Evolutionary conservation across 1,140 invertebrate species (phyloP).

Genomic region (Trichonephila inaurata): DNA sequence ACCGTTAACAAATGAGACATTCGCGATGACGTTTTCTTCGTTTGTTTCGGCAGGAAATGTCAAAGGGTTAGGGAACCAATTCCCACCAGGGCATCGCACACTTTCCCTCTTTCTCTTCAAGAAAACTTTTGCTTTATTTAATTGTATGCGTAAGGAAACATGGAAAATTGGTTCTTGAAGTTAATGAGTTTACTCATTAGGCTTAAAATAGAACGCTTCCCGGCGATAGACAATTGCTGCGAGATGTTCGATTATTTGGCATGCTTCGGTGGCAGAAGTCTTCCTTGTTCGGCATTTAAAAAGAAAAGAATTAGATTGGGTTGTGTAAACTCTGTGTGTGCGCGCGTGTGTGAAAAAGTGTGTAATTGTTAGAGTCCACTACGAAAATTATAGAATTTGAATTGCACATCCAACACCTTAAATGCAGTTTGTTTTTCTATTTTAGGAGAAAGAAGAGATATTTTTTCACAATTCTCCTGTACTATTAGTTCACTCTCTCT

Average conservation of each 20-base stretch:
- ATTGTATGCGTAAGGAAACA: conserved; percentile 28
- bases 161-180: conserved; percentile 33
- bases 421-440: too few species aligned
- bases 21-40: conserved; percentile 54
- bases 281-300: not conserved
- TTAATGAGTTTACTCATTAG: conserved; percentile 39
- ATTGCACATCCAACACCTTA: too few species aligned
- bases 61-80: conserved; percentile 47
- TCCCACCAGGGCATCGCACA: not conserved
- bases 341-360: too few species aligned
- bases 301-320: not conserved
- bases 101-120: not conserved
- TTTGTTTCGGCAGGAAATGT: conserved; percentile 54
- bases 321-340: not conserved
- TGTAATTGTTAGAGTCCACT: too few species aligned
- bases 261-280: not conserved
- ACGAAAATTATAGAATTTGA: too few species aligned
- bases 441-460: too few species aligned
- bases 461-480: too few species aligned
- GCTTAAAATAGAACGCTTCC: conserved; percentile 20
- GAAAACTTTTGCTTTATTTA: conserved; percentile 13
- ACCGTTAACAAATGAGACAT: conserved; percentile 48
- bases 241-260: not conserved
- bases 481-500: too few species aligned
- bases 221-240: not conserved